These are phyloP conservation scores for Drosophila lacteicornis DNA, from an alignment of 1,140 invertebrate genomes.

Conservation along the genomic window DNA sequence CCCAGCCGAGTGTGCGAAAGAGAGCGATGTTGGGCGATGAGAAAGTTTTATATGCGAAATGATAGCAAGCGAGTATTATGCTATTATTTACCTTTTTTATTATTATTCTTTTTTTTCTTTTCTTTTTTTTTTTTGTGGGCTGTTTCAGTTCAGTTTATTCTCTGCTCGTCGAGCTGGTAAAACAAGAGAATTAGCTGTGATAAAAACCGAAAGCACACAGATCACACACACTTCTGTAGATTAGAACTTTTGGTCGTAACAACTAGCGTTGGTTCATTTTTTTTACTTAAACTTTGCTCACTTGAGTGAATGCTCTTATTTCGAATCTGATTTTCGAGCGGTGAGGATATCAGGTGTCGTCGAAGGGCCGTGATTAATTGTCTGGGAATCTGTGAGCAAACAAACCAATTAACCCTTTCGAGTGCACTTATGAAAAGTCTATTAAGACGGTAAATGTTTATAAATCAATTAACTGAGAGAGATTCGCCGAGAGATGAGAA, in stretches of 20 bases:
- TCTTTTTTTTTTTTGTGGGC: neutral
- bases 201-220: constrained; percentile 20
- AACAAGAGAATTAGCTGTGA: constrained; percentile 26
- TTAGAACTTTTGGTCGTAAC: constrained; percentile 17
- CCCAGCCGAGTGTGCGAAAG: constrained; percentile 16
- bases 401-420: constrained; percentile 27
- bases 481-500: neutral
- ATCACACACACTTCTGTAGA: neutral
- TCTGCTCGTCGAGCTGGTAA: neutral
- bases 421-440: constrained; percentile 27
- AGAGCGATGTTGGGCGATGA: constrained; percentile 24
- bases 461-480: constrained; percentile 10
- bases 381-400: constrained; percentile 37
- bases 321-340: constrained; percentile 22
- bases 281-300: constrained; percentile 20
- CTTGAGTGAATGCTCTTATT: constrained; percentile 20
- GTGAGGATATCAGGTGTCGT: constrained; percentile 24
- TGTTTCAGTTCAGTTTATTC: neutral
- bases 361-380: constrained; percentile 39
- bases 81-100: constrained; percentile 38
- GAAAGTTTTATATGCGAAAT: constrained; percentile 55
- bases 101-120: neutral
- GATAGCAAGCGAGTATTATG: constrained; percentile 23
- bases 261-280: constrained; percentile 2
- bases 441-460: constrained; percentile 33